Conservation (phyloP, 2,888 invertebrate genomes). For the Polydrusus pterygomalis region DNA sequence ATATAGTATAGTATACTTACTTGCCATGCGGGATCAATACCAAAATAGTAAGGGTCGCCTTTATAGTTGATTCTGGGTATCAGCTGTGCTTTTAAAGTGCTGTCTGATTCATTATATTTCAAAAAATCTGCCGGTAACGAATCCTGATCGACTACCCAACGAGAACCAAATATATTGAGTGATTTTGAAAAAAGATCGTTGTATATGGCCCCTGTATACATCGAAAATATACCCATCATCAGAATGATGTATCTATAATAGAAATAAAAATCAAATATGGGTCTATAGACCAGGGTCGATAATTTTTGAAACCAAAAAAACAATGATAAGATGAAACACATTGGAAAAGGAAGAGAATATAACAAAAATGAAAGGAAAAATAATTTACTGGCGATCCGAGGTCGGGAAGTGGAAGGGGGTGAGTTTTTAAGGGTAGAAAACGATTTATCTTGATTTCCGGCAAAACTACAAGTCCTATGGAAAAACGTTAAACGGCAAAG, state of each 20-base stretch:
- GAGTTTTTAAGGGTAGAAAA: too few relatives aligned
- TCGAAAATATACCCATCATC: slow-evolving; percentile 85
- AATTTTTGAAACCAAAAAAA: too few relatives aligned
- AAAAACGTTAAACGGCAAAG: too few relatives aligned
- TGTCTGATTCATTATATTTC: slow-evolving; percentile 59
- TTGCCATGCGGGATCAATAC: slow-evolving; percentile 86
- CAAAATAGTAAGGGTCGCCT: slow-evolving; percentile 79
- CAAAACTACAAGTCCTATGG: too few relatives aligned
- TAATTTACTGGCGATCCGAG: too few relatives aligned
- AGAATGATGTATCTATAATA: slow-evolving; percentile 81
- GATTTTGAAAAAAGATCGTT: slow-evolving; percentile 87
- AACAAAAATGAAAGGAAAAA: too few relatives aligned
- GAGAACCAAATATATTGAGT: slow-evolving; percentile 81
- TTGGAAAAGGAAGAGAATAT: too few relatives aligned
- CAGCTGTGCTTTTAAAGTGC: slow-evolving; percentile 66
- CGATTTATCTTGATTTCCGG: too few relatives aligned
- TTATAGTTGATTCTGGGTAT: slow-evolving; percentile 71
- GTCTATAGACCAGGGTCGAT: too few relatives aligned
- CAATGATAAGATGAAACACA: too few relatives aligned
- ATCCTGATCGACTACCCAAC: slow-evolving; percentile 73
- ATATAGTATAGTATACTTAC: slow-evolving; percentile 65
- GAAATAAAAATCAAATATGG: too few relatives aligned
- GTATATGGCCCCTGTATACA: slow-evolving; percentile 86
- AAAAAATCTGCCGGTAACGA: slow-evolving; percentile 10
- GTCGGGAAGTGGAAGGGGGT: too few relatives aligned